A percentile compares a stretch with the other conserved stretches of the same genome.
Conservation (phyloP, 2,888 invertebrate genomes). For the Spodoptera picta region DNA sequence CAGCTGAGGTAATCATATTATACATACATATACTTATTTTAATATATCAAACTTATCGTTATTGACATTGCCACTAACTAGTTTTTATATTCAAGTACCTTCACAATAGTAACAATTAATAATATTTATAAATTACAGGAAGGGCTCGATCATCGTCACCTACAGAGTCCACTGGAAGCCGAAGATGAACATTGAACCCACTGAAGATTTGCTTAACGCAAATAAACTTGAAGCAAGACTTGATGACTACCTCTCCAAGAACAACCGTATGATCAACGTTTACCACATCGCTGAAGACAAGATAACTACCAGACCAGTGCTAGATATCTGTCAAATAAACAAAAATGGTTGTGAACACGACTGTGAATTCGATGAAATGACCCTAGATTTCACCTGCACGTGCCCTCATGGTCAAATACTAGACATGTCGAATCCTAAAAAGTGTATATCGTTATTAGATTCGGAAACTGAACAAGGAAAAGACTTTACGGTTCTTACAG, state of each 20-base stretch:
- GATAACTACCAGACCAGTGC: slow-evolving; percentile 78
- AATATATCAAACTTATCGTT: no score
- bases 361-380: slow-evolving; percentile 90
- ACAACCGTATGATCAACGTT: slow-evolving; percentile 86
- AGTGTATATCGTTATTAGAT: slow-evolving; percentile 77
- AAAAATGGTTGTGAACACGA: slow-evolving; percentile 90
- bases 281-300: slow-evolving; percentile 86
- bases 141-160: slow-evolving; percentile 90
- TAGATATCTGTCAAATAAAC: slow-evolving; percentile 91
- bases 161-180: slow-evolving; percentile 91
- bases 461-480: slow-evolving; percentile 52
- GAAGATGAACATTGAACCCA: slow-evolving; percentile 78
- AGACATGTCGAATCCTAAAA: slow-evolving; percentile 78
- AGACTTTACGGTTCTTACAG: slow-evolving; percentile 61
- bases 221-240: slow-evolving; percentile 83
- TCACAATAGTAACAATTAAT: background rate
- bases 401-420: slow-evolving; percentile 88
- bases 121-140: slow-evolving; percentile 77
- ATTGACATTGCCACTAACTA: no score
- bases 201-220: slow-evolving; percentile 85
- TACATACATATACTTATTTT: no score
- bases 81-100: background rate
- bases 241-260: slow-evolving; percentile 80
- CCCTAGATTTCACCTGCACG: slow-evolving; percentile 90
- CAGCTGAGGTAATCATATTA: slow-evolving; percentile 86